Conservation (phyloP, 2,888 invertebrate genomes). For the Apeira syringaria region DNA sequence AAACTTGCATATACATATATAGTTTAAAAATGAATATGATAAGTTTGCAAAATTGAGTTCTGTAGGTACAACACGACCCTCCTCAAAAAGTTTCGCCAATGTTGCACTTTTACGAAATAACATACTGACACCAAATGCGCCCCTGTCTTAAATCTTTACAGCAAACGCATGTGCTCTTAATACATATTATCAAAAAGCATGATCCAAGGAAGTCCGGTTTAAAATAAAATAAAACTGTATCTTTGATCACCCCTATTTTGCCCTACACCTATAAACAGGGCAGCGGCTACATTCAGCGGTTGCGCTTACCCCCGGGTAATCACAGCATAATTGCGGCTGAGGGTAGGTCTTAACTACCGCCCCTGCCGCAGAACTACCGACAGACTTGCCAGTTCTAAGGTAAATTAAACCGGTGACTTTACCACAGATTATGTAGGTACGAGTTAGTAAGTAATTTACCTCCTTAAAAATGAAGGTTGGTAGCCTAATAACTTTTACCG, state of each 20-base stretch:
- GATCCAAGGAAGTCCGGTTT: not conserved
- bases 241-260: not conserved
- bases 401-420: constrained; percentile 6
- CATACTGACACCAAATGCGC: too few species aligned
- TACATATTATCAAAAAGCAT: not conserved
- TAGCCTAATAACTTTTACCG: not conserved
- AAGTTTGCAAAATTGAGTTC: too few species aligned
- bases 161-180: too few species aligned
- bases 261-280: not conserved
- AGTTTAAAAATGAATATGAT: too few species aligned
- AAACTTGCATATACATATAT: too few species aligned
- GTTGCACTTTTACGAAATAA: too few species aligned
- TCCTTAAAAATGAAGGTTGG: constrained; percentile 3
- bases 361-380: constrained; percentile 6
- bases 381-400: constrained; percentile 6
- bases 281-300: constrained; percentile 9
- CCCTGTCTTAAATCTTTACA: too few species aligned
- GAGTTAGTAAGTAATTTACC: too few species aligned
- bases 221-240: not conserved
- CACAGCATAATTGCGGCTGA: constrained; percentile 20
- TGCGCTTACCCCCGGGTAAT: constrained; percentile 8
- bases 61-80: too few species aligned
- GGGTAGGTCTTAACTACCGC: constrained; percentile 12
- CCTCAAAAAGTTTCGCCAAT: too few species aligned
- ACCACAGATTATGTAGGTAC: too few species aligned